These are phyloP conservation scores for Drosophila albomicans DNA, from an alignment of 1,140 invertebrate genomes.

Conservation along the genomic window DNA sequence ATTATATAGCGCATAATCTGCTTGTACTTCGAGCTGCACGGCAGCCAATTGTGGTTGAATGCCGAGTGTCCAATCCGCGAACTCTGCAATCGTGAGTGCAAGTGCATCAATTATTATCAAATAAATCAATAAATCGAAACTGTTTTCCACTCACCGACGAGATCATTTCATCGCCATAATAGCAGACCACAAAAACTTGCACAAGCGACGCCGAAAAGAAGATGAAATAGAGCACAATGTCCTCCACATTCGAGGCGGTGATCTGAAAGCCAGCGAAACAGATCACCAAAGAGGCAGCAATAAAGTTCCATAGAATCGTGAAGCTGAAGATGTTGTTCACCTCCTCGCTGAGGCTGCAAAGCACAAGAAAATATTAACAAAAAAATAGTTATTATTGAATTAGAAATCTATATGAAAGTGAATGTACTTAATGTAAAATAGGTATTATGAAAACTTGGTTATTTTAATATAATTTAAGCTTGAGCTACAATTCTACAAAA, in stretches of 20 bases:
- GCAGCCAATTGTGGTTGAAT: slow-evolving; percentile 72
- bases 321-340: slow-evolving; percentile 75
- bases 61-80: slow-evolving; percentile 64
- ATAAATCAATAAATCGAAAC: background rate
- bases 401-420: background rate
- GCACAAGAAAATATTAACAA: background rate
- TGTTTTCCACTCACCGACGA: slow-evolving; percentile 55
- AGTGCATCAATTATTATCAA: background rate
- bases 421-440: background rate
- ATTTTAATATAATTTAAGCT: no score
- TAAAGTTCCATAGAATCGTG: slow-evolving; percentile 71
- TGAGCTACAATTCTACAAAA: no score
- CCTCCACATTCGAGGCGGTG: slow-evolving; percentile 71
- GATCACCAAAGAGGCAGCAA: slow-evolving; percentile 71
- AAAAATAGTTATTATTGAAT: no score
- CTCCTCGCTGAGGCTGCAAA: slow-evolving; percentile 66
- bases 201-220: slow-evolving; percentile 72
- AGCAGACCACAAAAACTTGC: slow-evolving; percentile 73
- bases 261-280: slow-evolving; percentile 78
- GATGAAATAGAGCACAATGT: slow-evolving; percentile 72
- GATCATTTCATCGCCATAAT: slow-evolving; percentile 75
- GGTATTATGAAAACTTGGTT: background rate
- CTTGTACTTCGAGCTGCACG: slow-evolving; percentile 61
- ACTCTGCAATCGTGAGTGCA: slow-evolving; percentile 38
- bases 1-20: slow-evolving; percentile 65